Percentiles rank a stretch among this genome's conserved stretches.
Conservation (phyloP, 2,797 vertebrate species). For the Botia almorhae region DNA sequence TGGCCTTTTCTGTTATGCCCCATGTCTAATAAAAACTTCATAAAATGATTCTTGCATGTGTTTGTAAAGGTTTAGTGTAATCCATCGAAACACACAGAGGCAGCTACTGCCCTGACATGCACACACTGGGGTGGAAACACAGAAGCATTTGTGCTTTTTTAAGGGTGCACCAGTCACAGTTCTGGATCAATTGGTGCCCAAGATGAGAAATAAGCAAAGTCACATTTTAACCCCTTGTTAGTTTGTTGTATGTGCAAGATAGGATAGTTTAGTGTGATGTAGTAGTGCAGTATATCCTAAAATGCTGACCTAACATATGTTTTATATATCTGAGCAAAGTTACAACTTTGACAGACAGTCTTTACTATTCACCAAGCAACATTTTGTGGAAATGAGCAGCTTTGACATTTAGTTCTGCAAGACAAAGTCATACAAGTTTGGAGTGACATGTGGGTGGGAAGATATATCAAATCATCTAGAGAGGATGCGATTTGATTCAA, state of each 20-base stretch:
- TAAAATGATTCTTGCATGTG: conserved; percentile 11
- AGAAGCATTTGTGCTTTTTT: neutral
- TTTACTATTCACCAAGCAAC: neutral
- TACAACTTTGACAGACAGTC: neutral
- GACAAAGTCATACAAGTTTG: neutral
- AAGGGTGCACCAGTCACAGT: neutral
- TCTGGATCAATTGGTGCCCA: conserved; percentile 5
- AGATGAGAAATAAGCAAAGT: neutral
- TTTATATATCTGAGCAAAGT: neutral
- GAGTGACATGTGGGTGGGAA: neutral
- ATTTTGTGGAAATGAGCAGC: neutral
- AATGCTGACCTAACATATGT: no score
- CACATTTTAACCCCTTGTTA: neutral
- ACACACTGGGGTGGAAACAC: neutral
- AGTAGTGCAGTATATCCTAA: no score
- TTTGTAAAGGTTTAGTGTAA: conserved; percentile 34
- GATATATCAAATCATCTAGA: no score
- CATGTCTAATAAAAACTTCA: conserved; percentile 18
- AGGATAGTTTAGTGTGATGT: no score
- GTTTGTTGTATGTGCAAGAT: neutral
- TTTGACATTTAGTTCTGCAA: neutral
- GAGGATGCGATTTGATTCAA: neutral
- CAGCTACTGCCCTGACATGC: neutral
- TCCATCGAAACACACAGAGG: conserved; percentile 16
- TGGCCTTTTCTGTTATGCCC: conserved; percentile 31